Evolutionary conservation across 2,888 invertebrate genomes (phyloP).

Genomic region (Bellardia pandia): DNA sequence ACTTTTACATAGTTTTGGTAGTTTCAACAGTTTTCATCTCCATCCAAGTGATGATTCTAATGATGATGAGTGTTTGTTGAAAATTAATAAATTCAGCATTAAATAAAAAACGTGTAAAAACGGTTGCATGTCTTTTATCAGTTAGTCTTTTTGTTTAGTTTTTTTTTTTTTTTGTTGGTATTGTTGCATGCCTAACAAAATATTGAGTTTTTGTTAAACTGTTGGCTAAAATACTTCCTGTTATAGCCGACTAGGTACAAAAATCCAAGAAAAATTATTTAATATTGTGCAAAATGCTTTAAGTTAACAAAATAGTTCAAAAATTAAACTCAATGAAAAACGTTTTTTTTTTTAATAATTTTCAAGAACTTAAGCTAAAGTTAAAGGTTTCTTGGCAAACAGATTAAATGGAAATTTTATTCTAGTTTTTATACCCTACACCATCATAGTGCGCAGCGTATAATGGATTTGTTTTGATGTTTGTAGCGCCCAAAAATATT

Average conservation of each 20-base stretch:
- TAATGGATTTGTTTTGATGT: too few relatives aligned
- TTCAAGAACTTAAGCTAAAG: too few relatives aligned
- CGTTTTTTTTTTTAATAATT: too few relatives aligned
- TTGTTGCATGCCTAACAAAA: conserved; percentile 39
- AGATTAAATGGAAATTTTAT: too few relatives aligned
- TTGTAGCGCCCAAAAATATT: too few relatives aligned
- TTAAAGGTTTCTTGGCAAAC: too few relatives aligned
- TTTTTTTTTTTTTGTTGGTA: background rate
- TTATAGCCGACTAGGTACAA: background rate
- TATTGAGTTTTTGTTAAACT: conserved; percentile 36
- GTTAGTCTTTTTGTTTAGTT: conserved; percentile 3
- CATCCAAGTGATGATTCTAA: conserved; percentile 47
- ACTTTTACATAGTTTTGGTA: background rate
- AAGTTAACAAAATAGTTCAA: background rate
- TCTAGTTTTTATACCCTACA: too few relatives aligned
- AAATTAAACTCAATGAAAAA: background rate
- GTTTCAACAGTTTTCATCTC: conserved; percentile 5
- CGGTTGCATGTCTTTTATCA: conserved; percentile 44
- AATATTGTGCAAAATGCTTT: conserved; percentile 3
- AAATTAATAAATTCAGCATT: conserved; percentile 57
- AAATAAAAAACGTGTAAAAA: conserved; percentile 13
- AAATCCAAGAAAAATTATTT: background rate
- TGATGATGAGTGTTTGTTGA: conserved; percentile 48
- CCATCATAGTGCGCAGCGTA: too few relatives aligned
- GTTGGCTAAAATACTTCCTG: conserved; percentile 24